Evolutionary conservation across 2,113 vertebrate species (phyloP).

Genomic region (Elephantulus edwardii): DNA sequence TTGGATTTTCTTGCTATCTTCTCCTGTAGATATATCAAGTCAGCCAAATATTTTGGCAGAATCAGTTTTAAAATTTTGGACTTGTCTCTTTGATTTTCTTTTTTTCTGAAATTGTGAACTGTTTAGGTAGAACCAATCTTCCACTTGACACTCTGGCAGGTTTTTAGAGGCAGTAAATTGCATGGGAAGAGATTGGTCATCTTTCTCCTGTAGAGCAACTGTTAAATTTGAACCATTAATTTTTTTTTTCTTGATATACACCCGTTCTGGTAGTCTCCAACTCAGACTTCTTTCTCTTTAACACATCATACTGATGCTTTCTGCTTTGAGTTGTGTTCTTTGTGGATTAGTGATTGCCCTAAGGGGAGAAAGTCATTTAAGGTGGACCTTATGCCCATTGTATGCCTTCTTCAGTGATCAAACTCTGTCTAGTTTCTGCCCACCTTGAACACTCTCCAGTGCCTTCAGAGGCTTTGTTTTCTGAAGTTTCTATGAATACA

Average conservation of each 20-base stretch:
- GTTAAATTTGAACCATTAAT: no score
- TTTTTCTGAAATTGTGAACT: no score
- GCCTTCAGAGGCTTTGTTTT: neutral
- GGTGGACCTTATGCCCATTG: neutral
- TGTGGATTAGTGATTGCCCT: fast-evolving
- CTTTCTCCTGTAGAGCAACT: no score
- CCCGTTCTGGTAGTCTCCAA: neutral
- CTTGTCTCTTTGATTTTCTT: no score
- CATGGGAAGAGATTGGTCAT: no score
- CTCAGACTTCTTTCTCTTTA: neutral
- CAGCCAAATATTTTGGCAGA: neutral
- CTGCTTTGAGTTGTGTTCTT: neutral
- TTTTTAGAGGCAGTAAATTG: no score
- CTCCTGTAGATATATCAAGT: no score
- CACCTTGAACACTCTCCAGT: neutral
- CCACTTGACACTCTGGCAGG: no score
- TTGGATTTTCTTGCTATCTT: no score
- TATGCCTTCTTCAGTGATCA: neutral
- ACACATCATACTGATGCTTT: neutral
- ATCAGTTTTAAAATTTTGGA: neutral
- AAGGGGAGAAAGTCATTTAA: neutral
- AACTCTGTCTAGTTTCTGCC: neutral
- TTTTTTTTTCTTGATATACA: neutral
- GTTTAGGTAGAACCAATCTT: no score
- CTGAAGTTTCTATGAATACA: neutral